These are phyloP conservation scores for Pectinophora gossypiella DNA, from an alignment of 1,140 invertebrate species.

Conservation along the genomic window DNA sequence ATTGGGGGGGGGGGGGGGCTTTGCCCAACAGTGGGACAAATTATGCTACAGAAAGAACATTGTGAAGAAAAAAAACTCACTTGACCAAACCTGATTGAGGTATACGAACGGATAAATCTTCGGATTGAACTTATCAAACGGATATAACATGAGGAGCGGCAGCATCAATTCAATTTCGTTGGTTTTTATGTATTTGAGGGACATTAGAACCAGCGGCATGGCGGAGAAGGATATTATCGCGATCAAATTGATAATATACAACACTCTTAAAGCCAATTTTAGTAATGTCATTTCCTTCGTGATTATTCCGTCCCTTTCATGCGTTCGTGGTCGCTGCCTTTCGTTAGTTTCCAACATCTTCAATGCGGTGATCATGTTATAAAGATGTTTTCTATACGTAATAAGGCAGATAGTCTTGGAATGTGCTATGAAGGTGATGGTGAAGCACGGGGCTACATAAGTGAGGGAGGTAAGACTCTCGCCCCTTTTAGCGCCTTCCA, in stretches of 20 bases:
- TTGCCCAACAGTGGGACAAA: too few relatives aligned
- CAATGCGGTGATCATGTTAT: conserved; percentile 15
- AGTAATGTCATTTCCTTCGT: conserved; percentile 19
- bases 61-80: conserved; percentile 9
- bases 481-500: conserved; percentile 10
- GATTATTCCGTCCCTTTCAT: conserved; percentile 12
- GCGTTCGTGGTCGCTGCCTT: neutral
- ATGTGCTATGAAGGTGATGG: conserved; percentile 10
- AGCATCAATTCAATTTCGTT: conserved; percentile 17
- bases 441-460: conserved; percentile 24
- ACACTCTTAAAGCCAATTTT: conserved; percentile 17
- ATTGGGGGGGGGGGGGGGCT: conserved; percentile 16
- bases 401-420: conserved; percentile 18
- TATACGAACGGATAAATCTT: conserved; percentile 21
- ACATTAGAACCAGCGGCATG: conserved; percentile 19
- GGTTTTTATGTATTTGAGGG: conserved; percentile 18
- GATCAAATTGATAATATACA: conserved; percentile 20
- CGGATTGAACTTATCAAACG: conserved; percentile 18
- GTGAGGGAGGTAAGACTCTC: conserved; percentile 24
- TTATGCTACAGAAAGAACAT: neutral
- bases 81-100: conserved; percentile 27
- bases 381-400: conserved; percentile 9
- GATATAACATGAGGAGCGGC: conserved; percentile 24
- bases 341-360: conserved; percentile 13
- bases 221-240: conserved; percentile 20